Base-by-base conservation (phyloP, 2,113 vertebrate species). In the Melierax canorus region DNA sequence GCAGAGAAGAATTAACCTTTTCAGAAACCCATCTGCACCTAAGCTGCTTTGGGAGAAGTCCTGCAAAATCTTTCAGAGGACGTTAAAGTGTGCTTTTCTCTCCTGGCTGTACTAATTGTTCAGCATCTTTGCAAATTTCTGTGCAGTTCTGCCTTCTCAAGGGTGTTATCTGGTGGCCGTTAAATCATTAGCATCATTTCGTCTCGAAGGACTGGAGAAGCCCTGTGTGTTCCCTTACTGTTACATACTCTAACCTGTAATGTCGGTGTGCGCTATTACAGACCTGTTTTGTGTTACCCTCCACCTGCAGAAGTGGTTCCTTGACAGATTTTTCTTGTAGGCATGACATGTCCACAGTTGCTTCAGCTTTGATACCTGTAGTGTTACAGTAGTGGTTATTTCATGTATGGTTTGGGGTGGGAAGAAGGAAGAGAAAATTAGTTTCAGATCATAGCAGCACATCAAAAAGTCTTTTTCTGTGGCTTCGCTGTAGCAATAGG, bases 1-100 rank as follows among this genome's bases (percentile, higher is more conserved):
- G 45, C 58, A 66, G 51, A 67, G 87, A 56, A 83, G 71, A 91
- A 95, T 67, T 86, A 90, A 88, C 75, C 66, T 82, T 86, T 91
- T 76, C 46, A 63, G 64, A 83, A 92, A 66, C 34, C n/a, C 8
- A 7, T 80, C 46, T 92, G 67, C 16, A 39, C 27, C 48, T 82
- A 27, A 74, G 30, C 75, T 85, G 71, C 69, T 87, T 29, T 86
- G 69, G 56, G 62, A 82, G 43, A 73, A 74, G 51, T 60, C 74
- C 16, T 60, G 77, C 34, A 67, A 91, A 20, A 64, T 34, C 34
- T 67, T 96, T 64, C 19, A 51, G 66, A 64, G 27, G 34, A 59
- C 24, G 23, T 68, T 39, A n/a, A 63, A 64, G 3, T 14, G 5
- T 51, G 39, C 21, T 76, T 85, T 79, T 80, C 22, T 85, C 7